phyloP scores from a whole-genome alignment of 2,113 vertebrate species.

The Ariopsis seemanni region DNA sequence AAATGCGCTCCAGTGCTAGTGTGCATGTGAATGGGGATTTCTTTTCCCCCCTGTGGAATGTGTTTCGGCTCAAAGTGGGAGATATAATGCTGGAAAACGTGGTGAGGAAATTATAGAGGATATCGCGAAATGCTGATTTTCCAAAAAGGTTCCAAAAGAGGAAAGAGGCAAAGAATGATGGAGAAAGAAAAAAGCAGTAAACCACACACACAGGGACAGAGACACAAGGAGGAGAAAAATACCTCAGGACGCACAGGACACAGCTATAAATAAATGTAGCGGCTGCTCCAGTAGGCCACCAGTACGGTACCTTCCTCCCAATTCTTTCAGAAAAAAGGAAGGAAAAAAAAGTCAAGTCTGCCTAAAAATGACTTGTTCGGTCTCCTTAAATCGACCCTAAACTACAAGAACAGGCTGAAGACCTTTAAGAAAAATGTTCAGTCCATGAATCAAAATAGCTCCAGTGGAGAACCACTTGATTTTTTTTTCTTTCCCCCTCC shows the following conservation, averaged over 20 bases:
- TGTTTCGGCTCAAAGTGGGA: background rate
- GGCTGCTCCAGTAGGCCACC: conserved; percentile 9
- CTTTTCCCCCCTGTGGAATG: background rate
- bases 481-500: background rate
- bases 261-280: conserved; percentile 47
- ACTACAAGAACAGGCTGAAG: conserved; percentile 4
- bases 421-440: conserved; percentile 23
- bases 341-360: background rate
- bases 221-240: conserved; percentile 44
- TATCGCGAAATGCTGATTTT: background rate
- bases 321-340: background rate
- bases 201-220: conserved; percentile 28
- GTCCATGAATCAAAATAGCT: background rate
- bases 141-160: background rate
- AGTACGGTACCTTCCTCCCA: background rate
- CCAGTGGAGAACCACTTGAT: background rate
- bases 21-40: conserved; percentile 9
- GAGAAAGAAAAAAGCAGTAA: background rate
- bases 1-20: background rate
- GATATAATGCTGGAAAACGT: background rate
- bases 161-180: conserved; percentile 1
- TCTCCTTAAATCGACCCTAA: conserved; percentile 1
- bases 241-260: conserved; percentile 49
- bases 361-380: conserved; percentile 18
- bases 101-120: background rate